phyloP scores from a whole-genome alignment of 2,888 invertebrate genomes.

The Amphipoea lucens region DNA sequence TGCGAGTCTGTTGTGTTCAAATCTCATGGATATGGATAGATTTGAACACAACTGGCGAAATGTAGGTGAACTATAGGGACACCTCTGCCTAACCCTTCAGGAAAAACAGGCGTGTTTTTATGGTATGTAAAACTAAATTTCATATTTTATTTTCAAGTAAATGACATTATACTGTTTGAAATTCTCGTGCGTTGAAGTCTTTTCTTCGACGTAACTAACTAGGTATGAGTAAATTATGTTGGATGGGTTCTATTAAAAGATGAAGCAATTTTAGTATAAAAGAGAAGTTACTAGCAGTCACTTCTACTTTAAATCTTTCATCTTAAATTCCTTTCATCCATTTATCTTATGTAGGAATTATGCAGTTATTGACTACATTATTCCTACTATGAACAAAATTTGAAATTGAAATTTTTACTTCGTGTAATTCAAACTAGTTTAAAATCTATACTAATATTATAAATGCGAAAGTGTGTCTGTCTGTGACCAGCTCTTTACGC shows the following conservation, averaged over 20 bases:
- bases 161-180: not conserved
- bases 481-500: too few species aligned
- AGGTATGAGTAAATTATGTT: not conserved
- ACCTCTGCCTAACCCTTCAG: too few species aligned
- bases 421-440: not conserved
- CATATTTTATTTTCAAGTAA: not conserved
- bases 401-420: not conserved
- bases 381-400: not conserved
- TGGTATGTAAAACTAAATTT: too few species aligned
- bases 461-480: too few species aligned
- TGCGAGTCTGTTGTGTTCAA: too few species aligned
- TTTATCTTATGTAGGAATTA: not conserved
- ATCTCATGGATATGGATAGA: too few species aligned
- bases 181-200: conserved; percentile 36
- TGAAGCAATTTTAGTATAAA: not conserved
- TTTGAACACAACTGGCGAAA: too few species aligned
- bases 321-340: not conserved
- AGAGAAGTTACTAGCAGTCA: not conserved
- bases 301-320: not conserved
- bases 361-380: not conserved
- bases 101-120: too few species aligned
- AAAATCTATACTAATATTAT: not conserved
- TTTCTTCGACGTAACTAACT: not conserved
- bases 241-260: not conserved
- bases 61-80: too few species aligned